Conservation (phyloP, 2,888 invertebrate genomes). For the Limnephilus auricula region DNA sequence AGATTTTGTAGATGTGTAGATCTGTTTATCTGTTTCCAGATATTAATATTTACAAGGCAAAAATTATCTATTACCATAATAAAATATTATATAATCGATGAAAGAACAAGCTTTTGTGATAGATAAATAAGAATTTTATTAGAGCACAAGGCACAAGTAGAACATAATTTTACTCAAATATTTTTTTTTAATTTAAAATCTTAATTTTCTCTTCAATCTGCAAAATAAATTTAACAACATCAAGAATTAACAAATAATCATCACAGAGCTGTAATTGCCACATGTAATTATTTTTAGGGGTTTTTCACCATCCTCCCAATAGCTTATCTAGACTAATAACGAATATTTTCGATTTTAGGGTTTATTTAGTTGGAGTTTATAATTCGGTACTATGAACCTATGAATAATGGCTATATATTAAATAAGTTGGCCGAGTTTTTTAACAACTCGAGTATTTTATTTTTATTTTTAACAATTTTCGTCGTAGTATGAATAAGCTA, state of each 20-base stretch:
- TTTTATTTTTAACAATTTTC: no score
- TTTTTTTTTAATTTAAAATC: neutral
- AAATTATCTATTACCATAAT: neutral
- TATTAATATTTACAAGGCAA: neutral
- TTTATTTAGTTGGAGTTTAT: no score
- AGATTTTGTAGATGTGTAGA: neutral
- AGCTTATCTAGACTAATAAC: no score
- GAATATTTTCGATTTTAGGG: no score
- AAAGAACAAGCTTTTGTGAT: neutral
- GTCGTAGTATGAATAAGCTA: no score
- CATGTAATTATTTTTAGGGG: neutral
- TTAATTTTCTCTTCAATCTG: neutral
- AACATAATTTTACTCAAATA: neutral
- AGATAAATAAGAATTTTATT: neutral
- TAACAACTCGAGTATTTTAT: no score
- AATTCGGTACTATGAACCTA: no score
- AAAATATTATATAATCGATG: neutral
- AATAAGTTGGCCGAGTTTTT: no score
- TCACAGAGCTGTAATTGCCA: neutral
- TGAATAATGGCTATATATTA: no score
- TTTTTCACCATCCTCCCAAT: no score
- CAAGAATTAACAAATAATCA: neutral
- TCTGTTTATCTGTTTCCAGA: neutral
- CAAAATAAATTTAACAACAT: neutral
- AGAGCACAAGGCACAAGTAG: neutral